phyloP scores from a whole-genome alignment of 1,140 invertebrate genomes.

The Megalonaias nervosa region DNA sequence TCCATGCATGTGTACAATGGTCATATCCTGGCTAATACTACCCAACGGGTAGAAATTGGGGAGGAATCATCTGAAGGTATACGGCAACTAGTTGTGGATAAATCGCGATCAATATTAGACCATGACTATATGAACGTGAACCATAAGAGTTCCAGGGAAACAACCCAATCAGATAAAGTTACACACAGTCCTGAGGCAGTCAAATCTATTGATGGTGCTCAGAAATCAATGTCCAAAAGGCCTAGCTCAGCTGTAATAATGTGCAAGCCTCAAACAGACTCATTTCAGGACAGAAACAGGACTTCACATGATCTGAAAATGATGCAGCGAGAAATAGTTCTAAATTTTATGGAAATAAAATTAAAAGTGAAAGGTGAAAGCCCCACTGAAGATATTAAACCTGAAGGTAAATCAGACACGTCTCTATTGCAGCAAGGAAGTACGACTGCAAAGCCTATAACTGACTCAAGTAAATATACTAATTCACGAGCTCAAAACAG shows the following conservation, averaged over 20 bases:
- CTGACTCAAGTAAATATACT: too few relatives aligned
- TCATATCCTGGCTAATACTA: slow-evolving; percentile 29
- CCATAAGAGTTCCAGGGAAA: too few relatives aligned
- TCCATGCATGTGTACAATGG: slow-evolving; percentile 46
- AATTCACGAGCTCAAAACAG: slow-evolving; percentile 45
- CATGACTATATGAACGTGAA: too few relatives aligned
- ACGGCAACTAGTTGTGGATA: slow-evolving; percentile 37
- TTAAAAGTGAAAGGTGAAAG: slow-evolving; percentile 43
- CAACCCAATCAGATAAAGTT: too few relatives aligned
- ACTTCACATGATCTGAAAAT: slow-evolving; percentile 87
- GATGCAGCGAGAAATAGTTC: slow-evolving; percentile 84
- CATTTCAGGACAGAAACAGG: slow-evolving; percentile 84
- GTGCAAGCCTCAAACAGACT: slow-evolving; percentile 54
- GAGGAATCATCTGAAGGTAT: slow-evolving; percentile 50
- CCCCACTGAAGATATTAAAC: slow-evolving; percentile 21
- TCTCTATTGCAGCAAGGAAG: too few relatives aligned
- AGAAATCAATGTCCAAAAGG: too few relatives aligned
- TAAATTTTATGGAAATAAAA: slow-evolving; percentile 88
- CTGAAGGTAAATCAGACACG: too few relatives aligned
- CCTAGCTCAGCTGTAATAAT: neutral
- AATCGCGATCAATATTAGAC: slow-evolving; percentile 31
- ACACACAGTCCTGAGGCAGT: too few relatives aligned
- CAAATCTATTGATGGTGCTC: too few relatives aligned
- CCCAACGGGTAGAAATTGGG: slow-evolving; percentile 49
- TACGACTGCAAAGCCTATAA: too few relatives aligned